Conservation (phyloP, 2,888 invertebrate species). For the Oligia fasciuncula region DNA sequence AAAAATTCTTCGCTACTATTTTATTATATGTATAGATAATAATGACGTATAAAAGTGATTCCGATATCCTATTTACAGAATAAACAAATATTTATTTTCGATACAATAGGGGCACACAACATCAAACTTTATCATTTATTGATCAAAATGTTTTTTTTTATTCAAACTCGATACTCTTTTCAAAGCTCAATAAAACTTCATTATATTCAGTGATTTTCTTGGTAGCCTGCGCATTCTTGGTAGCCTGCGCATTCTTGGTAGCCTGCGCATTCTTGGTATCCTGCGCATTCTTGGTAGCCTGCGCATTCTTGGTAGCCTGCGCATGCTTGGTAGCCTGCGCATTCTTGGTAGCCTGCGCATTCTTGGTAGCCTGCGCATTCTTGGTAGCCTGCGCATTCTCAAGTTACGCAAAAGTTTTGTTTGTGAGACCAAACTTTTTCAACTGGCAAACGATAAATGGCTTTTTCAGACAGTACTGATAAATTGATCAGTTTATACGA, state of each 20-base stretch:
- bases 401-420: slow-evolving; percentile 18
- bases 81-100: too few species aligned
- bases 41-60: too few species aligned
- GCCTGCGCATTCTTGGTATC: too few species aligned
- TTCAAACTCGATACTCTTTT: not conserved
- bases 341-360: too few species aligned
- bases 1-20: too few species aligned
- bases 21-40: too few species aligned
- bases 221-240: not conserved
- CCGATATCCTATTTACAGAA: too few species aligned
- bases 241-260: too few species aligned
- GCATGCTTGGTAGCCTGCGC: too few species aligned
- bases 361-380: too few species aligned
- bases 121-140: not conserved
- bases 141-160: not conserved
- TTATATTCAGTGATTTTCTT: slow-evolving; percentile 16
- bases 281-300: too few species aligned
- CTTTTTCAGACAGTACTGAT: not conserved
- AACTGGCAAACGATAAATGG: slow-evolving; percentile 10
- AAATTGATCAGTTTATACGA: not conserved
- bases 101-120: not conserved
- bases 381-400: not conserved
- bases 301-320: too few species aligned
- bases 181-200: not conserved
- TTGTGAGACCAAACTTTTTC: not conserved